Conservation (phyloP, 2,113 vertebrate genomes). For the Steatornis caripensis region DNA sequence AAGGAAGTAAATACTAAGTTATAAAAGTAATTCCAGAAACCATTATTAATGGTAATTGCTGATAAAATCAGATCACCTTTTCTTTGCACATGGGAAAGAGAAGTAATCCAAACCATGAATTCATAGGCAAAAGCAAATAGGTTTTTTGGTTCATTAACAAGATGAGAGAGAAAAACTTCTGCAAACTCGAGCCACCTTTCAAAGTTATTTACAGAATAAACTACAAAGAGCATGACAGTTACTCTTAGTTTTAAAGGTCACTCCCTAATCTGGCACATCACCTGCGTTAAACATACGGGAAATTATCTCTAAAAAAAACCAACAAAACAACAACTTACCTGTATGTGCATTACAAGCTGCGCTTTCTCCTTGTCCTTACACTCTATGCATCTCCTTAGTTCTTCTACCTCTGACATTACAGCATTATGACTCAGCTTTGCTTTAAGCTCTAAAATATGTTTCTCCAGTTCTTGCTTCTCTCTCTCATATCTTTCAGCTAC, state of each 20-base stretch:
- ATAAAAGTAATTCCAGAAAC: not conserved
- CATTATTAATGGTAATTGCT: not conserved
- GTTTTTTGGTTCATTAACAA: not conserved
- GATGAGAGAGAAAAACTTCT: not conserved
- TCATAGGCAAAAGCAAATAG: not conserved
- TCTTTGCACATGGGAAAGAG: not conserved
- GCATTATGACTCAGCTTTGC: conserved; percentile 74
- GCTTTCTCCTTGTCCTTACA: conserved; percentile 83
- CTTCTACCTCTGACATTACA: conserved; percentile 79
- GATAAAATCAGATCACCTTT: not conserved
- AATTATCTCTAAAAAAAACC: not conserved
- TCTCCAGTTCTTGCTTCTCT: conserved; percentile 80
- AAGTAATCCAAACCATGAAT: not conserved
- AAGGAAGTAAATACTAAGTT: not conserved
- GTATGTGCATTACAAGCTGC: conserved; percentile 77
- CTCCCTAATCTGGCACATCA: not conserved
- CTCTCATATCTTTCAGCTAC: conserved; percentile 62
- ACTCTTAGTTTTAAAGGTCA: not conserved
- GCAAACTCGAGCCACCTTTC: not conserved
- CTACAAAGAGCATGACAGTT: not conserved
- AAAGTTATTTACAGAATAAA: not conserved
- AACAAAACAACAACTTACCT: conserved; percentile 70
- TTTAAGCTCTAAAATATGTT: conserved; percentile 80
- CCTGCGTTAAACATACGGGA: not conserved
- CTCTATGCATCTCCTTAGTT: conserved; percentile 80